These are phyloP conservation scores for Pholis gunnellus DNA, from an alignment of 2,113 vertebrate genomes.

Conservation along the genomic window DNA sequence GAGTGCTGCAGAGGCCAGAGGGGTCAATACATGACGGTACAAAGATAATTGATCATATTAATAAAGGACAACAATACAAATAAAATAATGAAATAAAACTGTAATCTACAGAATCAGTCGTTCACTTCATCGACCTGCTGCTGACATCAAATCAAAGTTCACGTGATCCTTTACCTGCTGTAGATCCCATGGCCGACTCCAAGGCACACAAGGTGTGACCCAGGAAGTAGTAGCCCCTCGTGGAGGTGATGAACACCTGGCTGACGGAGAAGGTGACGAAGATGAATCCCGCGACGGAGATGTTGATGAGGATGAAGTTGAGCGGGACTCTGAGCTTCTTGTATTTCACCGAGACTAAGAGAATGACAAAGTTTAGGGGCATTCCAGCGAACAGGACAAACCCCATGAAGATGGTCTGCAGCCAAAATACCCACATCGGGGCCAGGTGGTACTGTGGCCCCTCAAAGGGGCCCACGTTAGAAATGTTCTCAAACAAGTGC, in stretches of 20 bases:
- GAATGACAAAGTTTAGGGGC: constrained; percentile 83
- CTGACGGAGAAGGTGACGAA: constrained; percentile 84
- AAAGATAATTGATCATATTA: background rate
- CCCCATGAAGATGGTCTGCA: constrained; percentile 88
- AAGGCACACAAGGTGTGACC: constrained; percentile 81
- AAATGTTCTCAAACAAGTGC: constrained; percentile 86
- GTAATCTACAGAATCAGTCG: background rate
- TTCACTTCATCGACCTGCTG: background rate
- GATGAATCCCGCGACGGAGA: constrained; percentile 84
- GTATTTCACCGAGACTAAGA: constrained; percentile 86
- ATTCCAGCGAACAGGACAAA: constrained; percentile 83
- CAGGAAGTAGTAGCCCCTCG: constrained; percentile 85
- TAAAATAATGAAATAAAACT: too few species aligned
- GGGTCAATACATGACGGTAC: too few species aligned
- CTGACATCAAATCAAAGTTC: background rate
- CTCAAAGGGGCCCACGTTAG: constrained; percentile 84
- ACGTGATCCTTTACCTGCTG: constrained; percentile 41
- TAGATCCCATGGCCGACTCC: constrained; percentile 81
- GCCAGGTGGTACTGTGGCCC: constrained; percentile 89
- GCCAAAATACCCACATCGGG: constrained; percentile 86
- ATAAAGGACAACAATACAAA: background rate
- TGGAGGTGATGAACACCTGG: constrained; percentile 83
- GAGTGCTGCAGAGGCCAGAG: constrained; percentile 51
- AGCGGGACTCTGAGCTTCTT: constrained; percentile 87
- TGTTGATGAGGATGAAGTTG: constrained; percentile 90